Percentiles rank a stretch among this genome's conserved stretches.
Conservation (phyloP, 2,797 vertebrate genomes). For the Propithecus deckenii region DNA sequence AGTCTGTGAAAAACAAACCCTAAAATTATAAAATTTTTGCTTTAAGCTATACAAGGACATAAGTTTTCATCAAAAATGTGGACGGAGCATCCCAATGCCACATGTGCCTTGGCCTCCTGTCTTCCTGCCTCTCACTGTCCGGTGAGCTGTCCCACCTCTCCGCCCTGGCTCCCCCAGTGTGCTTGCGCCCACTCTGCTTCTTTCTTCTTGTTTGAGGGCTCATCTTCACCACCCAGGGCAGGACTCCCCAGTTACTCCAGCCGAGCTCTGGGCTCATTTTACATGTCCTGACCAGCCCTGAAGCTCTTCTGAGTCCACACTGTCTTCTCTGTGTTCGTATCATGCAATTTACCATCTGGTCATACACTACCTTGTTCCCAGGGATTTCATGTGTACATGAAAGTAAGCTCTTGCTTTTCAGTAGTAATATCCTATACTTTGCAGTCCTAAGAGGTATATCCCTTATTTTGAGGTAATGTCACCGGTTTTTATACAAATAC, state of each 20-base stretch:
- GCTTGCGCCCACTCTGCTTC: accelerated
- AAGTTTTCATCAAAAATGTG: background rate
- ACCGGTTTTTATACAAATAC: background rate
- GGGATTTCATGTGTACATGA: background rate
- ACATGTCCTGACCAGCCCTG: accelerated
- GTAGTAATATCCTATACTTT: background rate
- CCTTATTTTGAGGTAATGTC: background rate
- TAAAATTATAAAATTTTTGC: background rate
- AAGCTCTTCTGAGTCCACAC: background rate
- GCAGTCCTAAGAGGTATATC: background rate
- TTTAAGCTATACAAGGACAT: background rate
- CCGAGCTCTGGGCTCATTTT: background rate
- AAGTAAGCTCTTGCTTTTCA: background rate
- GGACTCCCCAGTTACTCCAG: background rate
- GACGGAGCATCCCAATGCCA: background rate
- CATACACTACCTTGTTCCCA: background rate
- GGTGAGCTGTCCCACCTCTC: background rate
- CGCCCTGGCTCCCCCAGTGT: background rate
- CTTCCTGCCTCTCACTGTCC: background rate
- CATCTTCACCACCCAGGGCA: background rate
- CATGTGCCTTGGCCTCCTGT: accelerated
- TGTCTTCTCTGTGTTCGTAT: background rate
- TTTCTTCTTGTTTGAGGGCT: background rate
- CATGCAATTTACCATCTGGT: background rate
- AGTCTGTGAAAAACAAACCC: background rate